These are phyloP conservation scores for Drosophila insularis DNA, from an alignment of 1,140 invertebrate genomes.

Conservation along the genomic window DNA sequence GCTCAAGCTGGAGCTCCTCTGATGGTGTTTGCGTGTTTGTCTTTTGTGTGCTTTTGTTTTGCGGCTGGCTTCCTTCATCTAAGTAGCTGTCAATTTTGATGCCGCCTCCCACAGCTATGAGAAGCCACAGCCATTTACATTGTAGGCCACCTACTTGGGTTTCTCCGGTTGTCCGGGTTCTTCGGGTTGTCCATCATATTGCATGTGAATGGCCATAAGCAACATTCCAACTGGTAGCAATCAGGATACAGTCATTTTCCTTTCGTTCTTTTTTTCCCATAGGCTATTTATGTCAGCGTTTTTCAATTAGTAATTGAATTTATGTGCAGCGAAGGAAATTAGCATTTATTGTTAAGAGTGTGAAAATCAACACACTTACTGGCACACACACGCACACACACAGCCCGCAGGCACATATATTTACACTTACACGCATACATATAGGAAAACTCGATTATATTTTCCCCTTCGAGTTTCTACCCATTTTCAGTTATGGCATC, in stretches of 20 bases:
- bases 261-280: background rate
- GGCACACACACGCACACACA: background rate
- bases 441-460: conserved; percentile 62
- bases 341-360: conserved; percentile 71
- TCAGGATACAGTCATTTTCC: background rate
- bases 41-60: conserved; percentile 64
- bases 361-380: conserved; percentile 27
- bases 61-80: conserved; percentile 18
- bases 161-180: too few species aligned
- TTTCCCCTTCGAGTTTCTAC: conserved; percentile 14
- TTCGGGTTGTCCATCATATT: conserved; percentile 23
- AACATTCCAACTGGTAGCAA: background rate
- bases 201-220: background rate
- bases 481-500: conserved; percentile 49
- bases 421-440: conserved; percentile 1
- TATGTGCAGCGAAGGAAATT: conserved; percentile 69
- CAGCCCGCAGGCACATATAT: background rate
- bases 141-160: background rate
- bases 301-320: conserved; percentile 69
- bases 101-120: conserved; percentile 15
- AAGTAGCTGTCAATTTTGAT: conserved; percentile 76
- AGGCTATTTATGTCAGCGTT: conserved; percentile 65
- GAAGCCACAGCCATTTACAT: background rate
- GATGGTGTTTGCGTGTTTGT: conserved; percentile 32
- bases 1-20: too few species aligned